Conservation (phyloP, 2,113 vertebrate species). For the Tragelaphus imberbis region DNA sequence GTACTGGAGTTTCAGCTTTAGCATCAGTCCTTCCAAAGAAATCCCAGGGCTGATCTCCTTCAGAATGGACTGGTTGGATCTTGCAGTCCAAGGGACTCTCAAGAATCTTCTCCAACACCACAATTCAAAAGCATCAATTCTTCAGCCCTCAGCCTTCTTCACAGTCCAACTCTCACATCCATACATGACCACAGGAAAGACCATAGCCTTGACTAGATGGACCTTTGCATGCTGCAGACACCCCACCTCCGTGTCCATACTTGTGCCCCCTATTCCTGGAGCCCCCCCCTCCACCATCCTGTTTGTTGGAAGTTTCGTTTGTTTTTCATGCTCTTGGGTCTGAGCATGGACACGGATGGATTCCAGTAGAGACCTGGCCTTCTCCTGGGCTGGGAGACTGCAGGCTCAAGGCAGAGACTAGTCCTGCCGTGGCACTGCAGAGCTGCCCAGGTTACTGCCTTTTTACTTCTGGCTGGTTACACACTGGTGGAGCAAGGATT, state of each 20-base stretch:
- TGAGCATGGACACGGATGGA: not conserved
- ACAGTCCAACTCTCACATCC: too few species aligned
- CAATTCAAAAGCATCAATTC: too few species aligned
- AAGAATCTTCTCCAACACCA: too few species aligned
- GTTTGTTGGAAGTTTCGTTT: not conserved
- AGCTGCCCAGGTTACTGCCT: not conserved
- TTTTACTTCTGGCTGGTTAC: not conserved
- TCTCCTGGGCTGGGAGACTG: not conserved
- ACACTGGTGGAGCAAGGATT: not conserved
- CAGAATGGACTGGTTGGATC: too few species aligned
- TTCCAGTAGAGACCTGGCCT: not conserved
- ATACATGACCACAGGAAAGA: too few species aligned
- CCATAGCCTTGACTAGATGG: too few species aligned
- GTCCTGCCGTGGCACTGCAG: accelerated
- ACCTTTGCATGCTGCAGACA: too few species aligned
- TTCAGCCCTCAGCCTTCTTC: too few species aligned
- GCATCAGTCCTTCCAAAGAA: too few species aligned
- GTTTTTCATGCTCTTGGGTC: not conserved
- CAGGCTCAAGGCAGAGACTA: not conserved
- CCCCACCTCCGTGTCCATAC: accelerated
- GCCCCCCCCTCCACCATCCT: not conserved
- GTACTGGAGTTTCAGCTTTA: too few species aligned
- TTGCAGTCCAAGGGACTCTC: too few species aligned
- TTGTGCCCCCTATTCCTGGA: not conserved
- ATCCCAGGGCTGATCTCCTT: too few species aligned